phyloP scores from a whole-genome alignment of 2,888 invertebrate genomes.

The Alloscopus bannaensis region DNA sequence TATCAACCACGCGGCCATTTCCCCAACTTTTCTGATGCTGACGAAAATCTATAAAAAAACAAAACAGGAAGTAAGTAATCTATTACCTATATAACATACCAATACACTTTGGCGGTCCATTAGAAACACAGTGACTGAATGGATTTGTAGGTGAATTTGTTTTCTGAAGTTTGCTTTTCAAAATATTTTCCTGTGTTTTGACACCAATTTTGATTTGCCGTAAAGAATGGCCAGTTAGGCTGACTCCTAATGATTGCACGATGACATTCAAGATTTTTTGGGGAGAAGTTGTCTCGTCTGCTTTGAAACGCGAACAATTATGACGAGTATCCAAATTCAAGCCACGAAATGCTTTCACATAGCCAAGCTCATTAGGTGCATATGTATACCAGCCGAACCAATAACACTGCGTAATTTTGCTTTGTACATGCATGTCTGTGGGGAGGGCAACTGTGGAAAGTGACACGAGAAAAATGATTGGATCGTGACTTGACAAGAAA shows the following conservation, averaged over 20 bases:
- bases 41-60: constrained; percentile 8
- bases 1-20: constrained; percentile 35
- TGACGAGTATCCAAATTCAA: no score
- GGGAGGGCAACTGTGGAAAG: constrained; percentile 16
- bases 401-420: not conserved
- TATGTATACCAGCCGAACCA: no score
- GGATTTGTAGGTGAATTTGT: no score
- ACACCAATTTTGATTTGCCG: constrained; percentile 32
- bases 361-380: no score
- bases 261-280: constrained; percentile 44
- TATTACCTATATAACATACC: no score
- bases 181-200: constrained; percentile 50
- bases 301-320: not conserved
- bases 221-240: constrained; percentile 19
- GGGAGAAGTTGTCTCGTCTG: not conserved
- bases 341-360: no score
- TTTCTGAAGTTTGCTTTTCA: no score
- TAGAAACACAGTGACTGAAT: not conserved
- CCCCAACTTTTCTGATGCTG: constrained; percentile 21
- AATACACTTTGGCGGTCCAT: no score
- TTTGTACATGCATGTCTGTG: not conserved
- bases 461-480: constrained; percentile 57
- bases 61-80: constrained; percentile 55
- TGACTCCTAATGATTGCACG: constrained; percentile 35
- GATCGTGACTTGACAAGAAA: constrained; percentile 47